Evolutionary conservation across 2,113 vertebrate species (phyloP), one percentile per base, ranked within the genome.

Genomic region (Calonectris borealis): DNA sequence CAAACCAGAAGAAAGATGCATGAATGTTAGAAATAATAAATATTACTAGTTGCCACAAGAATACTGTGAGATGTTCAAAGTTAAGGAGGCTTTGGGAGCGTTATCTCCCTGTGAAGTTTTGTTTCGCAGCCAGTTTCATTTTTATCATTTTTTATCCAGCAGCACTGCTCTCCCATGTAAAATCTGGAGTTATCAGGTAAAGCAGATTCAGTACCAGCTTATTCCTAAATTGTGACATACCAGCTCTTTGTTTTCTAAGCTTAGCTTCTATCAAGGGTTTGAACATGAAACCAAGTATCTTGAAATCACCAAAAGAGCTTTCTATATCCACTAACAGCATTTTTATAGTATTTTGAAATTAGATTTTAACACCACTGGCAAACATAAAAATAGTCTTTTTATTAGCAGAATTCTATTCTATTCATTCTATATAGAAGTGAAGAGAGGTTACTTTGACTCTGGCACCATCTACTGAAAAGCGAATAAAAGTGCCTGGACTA

Each of bases 381-480:
- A 90, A 52, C 36, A 49, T 3, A 40, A 72, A 60, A 38, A 34
- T 5, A 55, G 75, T 12, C 44, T 73, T 62, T 61, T 31, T 42
- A 42, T 42, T 42, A 42, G 42, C 5, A 16, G 42, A 42, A 42
- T 42, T 42, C 42, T 42, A 42, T 42, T 42, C 42, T 42, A 15
- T 42, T 42, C 42, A 42, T 14, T 42, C 42, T 42, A 42, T 42
- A 42, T 42, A 51, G n/a, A 9, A 58, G 32, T 26, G 24, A 21
- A 44, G 32, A 64, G 27, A 44, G 58, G 90, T 98, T 98, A 61
- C 71, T 95, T 96, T 36, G 95, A 58, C 81, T 86, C 75, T 97
- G 83, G 91, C 96, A 96, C 98, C 98, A 98, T 90, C 98, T 98
- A 83, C 93, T 96, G 98, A 92, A 49, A 86, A 18, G 25, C 2